Base-by-base conservation (phyloP, 2,113 vertebrate genomes). In the Piaya cayana region DNA sequence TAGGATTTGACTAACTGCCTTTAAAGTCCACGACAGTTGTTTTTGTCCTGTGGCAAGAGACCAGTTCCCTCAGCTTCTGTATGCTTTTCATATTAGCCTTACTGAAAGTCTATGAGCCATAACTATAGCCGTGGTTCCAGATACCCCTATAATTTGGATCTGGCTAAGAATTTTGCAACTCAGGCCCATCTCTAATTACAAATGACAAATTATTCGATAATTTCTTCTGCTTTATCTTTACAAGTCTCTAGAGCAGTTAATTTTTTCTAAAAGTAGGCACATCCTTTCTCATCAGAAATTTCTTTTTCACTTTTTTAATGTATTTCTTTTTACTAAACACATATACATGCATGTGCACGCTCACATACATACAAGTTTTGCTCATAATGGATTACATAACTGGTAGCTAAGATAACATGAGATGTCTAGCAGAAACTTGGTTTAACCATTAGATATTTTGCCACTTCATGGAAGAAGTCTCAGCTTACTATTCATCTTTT, bases 191-290 rank as follows among this genome's bases (percentile, higher is more conserved):
- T 96, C 91, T 96, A 97, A 95, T 97, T 97, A 94, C 94, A 97
- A 92, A 42, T 95, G 97, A 97, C 95, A 93, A 95, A 97, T 98
- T 97, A 97, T 97, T 98, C 95, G 97, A 98, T 97, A 97, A 98
- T 98, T 98, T 98, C 97, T 97, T 97, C 96, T 96, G 93, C 92
- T 98, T 98, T 98, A 98, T 97, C 97, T 97, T 97, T 96, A 82
- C 96, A 98, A 98, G 97, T 98, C 98, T 98, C 87, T 97, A 96
- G 90, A 98, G 97, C 97, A 97, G 94, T 96, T 98, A 98, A 98
- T 98, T 98, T 96, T 96, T 84, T 97, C 80, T 94, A 96, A 98
- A 97, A 97, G 92, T 90, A 97, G 69, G 91, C 94, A 82, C 78
- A 89, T 97, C 90, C 92, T 98, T 98, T 96, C 95, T 96, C 96